Percentiles rank a stretch among this genome's conserved stretches.
phyloP scores from a whole-genome alignment of 2,797 vertebrate genomes.

The Thunnus albacares region DNA sequence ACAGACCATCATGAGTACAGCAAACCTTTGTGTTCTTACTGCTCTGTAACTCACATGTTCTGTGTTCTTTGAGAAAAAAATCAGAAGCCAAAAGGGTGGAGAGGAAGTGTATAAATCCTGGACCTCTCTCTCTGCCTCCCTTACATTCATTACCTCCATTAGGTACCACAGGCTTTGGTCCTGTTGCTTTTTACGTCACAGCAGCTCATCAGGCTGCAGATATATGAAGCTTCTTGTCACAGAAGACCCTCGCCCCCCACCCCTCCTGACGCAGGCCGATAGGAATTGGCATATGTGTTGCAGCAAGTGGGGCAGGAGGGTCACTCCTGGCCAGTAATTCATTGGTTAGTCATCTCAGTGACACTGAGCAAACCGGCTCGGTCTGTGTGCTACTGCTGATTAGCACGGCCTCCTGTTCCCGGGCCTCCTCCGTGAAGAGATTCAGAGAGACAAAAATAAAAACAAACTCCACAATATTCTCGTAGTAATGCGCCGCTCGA shows the following conservation, averaged over 20 bases:
- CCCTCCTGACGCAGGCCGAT: background rate
- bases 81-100: too few relatives aligned
- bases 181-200: background rate
- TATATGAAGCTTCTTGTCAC: conserved; percentile 8
- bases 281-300: background rate
- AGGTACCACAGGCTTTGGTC: background rate
- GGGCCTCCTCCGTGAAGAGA: background rate
- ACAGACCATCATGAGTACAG: too few relatives aligned
- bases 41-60: too few relatives aligned
- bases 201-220: conserved; percentile 5
- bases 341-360: conserved; percentile 21
- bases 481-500: background rate
- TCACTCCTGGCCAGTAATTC: background rate
- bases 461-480: background rate
- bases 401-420: conserved; percentile 12
- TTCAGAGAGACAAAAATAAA: background rate
- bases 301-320: background rate
- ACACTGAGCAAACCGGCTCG: conserved; percentile 10
- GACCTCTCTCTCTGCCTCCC: background rate
- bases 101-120: background rate
- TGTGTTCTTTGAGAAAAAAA: too few relatives aligned
- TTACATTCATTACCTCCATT: conserved; percentile 1
- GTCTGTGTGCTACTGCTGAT: conserved; percentile 12
- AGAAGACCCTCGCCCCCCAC: background rate
- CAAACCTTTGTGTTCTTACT: too few relatives aligned